Base-by-base conservation (phyloP, 2,113 vertebrate species). In the Oxyura jamaicensis region DNA sequence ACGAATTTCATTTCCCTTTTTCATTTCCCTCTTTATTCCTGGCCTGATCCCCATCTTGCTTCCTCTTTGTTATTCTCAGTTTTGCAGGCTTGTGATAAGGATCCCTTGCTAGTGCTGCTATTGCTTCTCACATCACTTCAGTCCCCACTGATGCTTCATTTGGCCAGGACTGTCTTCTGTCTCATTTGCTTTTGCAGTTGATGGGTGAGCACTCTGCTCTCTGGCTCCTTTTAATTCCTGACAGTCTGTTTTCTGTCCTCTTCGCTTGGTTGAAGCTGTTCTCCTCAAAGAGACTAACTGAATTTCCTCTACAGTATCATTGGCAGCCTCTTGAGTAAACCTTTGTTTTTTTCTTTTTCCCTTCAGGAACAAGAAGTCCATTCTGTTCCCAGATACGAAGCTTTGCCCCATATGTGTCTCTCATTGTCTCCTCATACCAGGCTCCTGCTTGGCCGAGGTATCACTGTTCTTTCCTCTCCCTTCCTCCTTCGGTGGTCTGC, bases 1-100 rank as follows among this genome's bases (percentile, higher is more conserved):
- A 56, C 65, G 53, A 41, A 92, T 95, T 76, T 93, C 28, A 50
- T 79, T 96, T 96, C 91, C 50, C 73, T 67, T 59, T 96, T 96
- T 95, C 81, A 46, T 94, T 95, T 95, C 93, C 59, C 69, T 93
- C 77, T 11, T 78, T 79, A 66, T 79, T 17, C 26, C 74, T 91
- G 65, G 20, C 66, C 11, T 56, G 48, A 79, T 86, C 41, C 62
- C 28, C 19, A 11, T 84, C 56, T 77, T 72, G n/a, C 39, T 94
- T 91, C 88, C 83, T 81, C 65, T 92, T 77, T 72, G 39, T 75
- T 86, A 42, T 52, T 88, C 35, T 63, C 52, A 25, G 42, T 65
- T 80, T 36, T 69, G 31, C 80, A 79, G 69, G 59, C 76, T 81
- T 50, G 22, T 18, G 13, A 39, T 88, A 26, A 0, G 5, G 26